Percentiles rank a stretch among this genome's conserved stretches.
These are phyloP conservation scores for Danio jaintianensis DNA, from an alignment of 2,797 vertebrate genomes.

Conservation along the genomic window DNA sequence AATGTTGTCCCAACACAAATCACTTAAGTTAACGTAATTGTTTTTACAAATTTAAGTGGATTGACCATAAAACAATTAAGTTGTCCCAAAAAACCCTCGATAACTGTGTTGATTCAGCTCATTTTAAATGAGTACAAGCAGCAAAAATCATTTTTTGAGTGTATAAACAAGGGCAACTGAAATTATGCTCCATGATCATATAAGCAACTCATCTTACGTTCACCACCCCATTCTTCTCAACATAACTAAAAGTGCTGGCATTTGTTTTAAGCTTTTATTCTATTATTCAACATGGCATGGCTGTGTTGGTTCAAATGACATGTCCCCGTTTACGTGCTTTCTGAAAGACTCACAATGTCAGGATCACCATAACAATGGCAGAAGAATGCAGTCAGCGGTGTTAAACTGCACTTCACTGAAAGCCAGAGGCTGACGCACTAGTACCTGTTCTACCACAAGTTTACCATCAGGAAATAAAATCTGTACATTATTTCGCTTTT, in stretches of 20 bases:
- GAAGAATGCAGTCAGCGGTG: constrained; percentile 31
- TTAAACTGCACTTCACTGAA: not conserved
- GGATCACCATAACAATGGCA: constrained; percentile 19
- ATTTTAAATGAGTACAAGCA: not conserved
- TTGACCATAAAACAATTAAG: too few relatives aligned
- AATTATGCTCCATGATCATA: not conserved
- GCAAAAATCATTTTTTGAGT: not conserved
- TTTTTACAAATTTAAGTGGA: too few relatives aligned
- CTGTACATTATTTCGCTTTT: not conserved
- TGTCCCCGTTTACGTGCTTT: not conserved
- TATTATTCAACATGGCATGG: not conserved
- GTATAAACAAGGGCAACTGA: not conserved
- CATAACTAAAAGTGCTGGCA: not conserved
- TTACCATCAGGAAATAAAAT: not conserved
- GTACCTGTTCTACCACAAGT: constrained; percentile 33
- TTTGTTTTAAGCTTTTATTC: not conserved
- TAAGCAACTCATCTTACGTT: not conserved
- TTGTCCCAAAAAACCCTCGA: too few relatives aligned
- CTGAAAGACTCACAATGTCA: not conserved
- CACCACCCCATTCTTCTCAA: not conserved
- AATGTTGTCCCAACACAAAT: too few relatives aligned
- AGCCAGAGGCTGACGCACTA: not conserved
- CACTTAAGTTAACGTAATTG: too few relatives aligned
- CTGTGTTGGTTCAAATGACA: not conserved
- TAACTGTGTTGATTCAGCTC: too few relatives aligned